A percentile compares a stretch with the other conserved stretches of the same genome.
Conservation (phyloP, 92 coral and sea anemone genomes). For the Siderastrea siderea region DNA sequence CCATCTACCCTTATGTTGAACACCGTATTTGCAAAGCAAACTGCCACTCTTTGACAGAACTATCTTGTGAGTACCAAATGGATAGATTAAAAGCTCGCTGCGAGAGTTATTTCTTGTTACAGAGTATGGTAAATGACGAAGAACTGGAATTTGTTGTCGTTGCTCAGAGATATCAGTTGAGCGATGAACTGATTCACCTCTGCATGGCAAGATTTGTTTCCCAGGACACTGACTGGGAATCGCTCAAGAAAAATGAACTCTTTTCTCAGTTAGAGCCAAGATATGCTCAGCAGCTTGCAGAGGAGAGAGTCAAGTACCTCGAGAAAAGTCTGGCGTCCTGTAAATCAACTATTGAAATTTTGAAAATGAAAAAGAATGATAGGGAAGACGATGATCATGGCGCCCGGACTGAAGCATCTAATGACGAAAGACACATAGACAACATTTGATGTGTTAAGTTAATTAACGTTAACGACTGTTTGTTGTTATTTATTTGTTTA, state of each 20-base stretch:
- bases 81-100: constrained; percentile 44
- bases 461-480: no score
- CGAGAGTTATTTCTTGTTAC: constrained; percentile 32
- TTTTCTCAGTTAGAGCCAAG: constrained; percentile 33
- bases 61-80: constrained; percentile 56
- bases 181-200: constrained; percentile 40
- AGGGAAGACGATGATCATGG: constrained; percentile 40
- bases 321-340: constrained; percentile 26
- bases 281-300: constrained; percentile 40
- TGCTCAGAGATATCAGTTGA: constrained; percentile 46
- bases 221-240: constrained; percentile 42
- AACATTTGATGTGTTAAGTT: no score
- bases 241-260: constrained; percentile 36
- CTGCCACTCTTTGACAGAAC: constrained; percentile 32
- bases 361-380: constrained; percentile 35
- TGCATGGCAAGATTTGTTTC: constrained; percentile 47
- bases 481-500: no score
- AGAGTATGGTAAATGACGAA: constrained; percentile 42
- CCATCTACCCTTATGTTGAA: constrained; percentile 53
- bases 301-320: constrained; percentile 44
- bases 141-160: constrained; percentile 43
- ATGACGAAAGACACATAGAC: no score
- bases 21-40: constrained; percentile 32
- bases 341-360: constrained; percentile 31
- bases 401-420: no score